A percentile compares a stretch with the other conserved stretches of the same genome.
Conservation (phyloP, 2,113 vertebrate genomes). For the Urocolius indicus region DNA sequence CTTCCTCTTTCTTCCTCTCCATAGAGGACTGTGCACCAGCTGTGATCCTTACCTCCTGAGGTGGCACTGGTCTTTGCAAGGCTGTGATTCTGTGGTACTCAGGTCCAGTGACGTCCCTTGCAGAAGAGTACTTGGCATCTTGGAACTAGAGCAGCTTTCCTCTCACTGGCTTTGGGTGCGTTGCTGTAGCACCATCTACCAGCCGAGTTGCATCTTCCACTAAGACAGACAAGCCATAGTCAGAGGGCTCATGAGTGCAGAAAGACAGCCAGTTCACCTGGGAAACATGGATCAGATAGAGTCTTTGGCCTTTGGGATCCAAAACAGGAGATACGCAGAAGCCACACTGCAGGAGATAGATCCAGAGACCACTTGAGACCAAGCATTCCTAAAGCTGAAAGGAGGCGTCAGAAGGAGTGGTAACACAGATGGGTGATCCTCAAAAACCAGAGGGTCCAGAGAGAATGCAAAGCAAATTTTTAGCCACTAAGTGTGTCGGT, state of each 20-base stretch:
- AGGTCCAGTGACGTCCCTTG: neutral
- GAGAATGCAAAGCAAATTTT: neutral
- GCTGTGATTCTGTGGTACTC: neutral
- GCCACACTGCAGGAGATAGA: neutral
- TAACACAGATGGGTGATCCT: neutral
- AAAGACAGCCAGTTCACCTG: neutral
- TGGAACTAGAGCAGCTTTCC: neutral
- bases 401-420: neutral
- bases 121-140: neutral
- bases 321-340: neutral
- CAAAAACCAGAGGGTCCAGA: neutral
- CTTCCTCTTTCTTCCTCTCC: neutral
- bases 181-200: neutral
- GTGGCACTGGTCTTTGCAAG: neutral
- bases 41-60: neutral
- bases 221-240: neutral
- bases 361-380: neutral
- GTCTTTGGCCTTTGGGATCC: neutral
- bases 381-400: neutral
- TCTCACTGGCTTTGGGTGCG: neutral
- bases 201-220: neutral
- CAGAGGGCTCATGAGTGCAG: neutral
- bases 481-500: neutral
- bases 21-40: rapidly evolving
- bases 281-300: neutral